Evolutionary conservation across 2,888 invertebrate species (phyloP).

Genomic region (Cheilosia variabilis): DNA sequence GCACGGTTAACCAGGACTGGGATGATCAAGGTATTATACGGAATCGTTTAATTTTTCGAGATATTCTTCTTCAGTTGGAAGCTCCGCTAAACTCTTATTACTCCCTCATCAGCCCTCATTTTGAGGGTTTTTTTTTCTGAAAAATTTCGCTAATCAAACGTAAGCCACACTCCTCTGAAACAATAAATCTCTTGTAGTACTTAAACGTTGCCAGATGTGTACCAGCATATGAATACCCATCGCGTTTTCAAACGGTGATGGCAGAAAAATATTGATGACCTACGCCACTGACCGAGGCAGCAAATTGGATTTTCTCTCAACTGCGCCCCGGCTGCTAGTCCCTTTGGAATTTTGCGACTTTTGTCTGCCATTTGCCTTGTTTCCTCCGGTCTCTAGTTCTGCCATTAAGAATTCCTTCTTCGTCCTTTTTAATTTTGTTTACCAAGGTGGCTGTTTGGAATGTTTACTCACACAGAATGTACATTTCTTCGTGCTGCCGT

Average conservation of each 20-base stretch:
- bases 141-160: too few species aligned
- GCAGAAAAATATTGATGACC: background rate
- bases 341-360: slow-evolving; percentile 60
- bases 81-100: too few species aligned
- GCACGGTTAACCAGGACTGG: too few species aligned
- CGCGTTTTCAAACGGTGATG: background rate
- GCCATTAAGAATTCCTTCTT: slow-evolving; percentile 70
- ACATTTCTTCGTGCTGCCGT: slow-evolving; percentile 57
- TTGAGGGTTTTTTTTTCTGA: too few species aligned
- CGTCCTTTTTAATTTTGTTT: slow-evolving; percentile 74
- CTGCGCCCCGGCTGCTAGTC: background rate
- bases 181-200: too few species aligned
- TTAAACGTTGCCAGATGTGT: too few species aligned
- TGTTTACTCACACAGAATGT: slow-evolving; percentile 75
- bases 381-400: slow-evolving; percentile 59
- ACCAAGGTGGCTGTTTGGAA: slow-evolving; percentile 74
- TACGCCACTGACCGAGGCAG: slow-evolving; percentile 42
- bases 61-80: too few species aligned
- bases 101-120: too few species aligned
- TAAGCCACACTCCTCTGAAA: too few species aligned
- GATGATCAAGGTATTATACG: too few species aligned
- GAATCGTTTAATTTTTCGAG: too few species aligned
- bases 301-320: slow-evolving; percentile 28
- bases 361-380: slow-evolving; percentile 67
- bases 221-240: too few species aligned